Conservation (phyloP, 2,797 vertebrate genomes). For the Picus viridis region DNA sequence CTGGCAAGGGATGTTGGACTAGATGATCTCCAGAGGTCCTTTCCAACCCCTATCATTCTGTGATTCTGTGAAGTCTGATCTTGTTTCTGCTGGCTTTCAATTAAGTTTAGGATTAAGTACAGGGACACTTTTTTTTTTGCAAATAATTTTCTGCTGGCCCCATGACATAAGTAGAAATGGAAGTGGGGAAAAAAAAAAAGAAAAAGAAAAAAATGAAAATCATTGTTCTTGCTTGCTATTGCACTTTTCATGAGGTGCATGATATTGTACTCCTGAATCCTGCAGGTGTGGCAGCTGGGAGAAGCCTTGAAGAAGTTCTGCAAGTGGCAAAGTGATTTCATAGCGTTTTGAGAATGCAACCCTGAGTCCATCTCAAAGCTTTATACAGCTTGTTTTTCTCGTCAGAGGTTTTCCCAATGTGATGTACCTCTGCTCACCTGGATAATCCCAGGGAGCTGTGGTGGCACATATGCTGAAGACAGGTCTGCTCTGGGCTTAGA, state of each 20-base stretch:
- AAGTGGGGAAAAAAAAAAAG: no score
- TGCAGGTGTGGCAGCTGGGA: not conserved
- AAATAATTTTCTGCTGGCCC: not conserved
- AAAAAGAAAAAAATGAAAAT: not conserved
- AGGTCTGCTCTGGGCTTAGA: accelerated
- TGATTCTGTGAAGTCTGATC: not conserved
- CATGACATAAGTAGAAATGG: not conserved
- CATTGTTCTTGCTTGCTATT: not conserved
- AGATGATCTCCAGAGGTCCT: no score
- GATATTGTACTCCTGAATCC: accelerated
- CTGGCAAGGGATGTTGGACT: no score
- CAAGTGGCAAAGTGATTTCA: not conserved
- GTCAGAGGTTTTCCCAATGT: not conserved
- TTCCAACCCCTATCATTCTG: no score
- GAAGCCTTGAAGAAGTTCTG: not conserved
- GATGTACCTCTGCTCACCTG: not conserved
- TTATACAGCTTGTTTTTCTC: not conserved
- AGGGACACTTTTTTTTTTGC: not conserved
- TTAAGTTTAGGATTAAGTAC: not conserved
- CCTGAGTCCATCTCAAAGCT: not conserved
- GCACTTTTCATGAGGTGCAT: not conserved
- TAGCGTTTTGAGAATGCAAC: not conserved
- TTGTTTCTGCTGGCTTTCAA: not conserved
- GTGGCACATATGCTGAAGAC: not conserved
- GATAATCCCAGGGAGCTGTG: not conserved